Conservation (phyloP, 2,113 vertebrate genomes). For the Cebidichthys violaceus region DNA sequence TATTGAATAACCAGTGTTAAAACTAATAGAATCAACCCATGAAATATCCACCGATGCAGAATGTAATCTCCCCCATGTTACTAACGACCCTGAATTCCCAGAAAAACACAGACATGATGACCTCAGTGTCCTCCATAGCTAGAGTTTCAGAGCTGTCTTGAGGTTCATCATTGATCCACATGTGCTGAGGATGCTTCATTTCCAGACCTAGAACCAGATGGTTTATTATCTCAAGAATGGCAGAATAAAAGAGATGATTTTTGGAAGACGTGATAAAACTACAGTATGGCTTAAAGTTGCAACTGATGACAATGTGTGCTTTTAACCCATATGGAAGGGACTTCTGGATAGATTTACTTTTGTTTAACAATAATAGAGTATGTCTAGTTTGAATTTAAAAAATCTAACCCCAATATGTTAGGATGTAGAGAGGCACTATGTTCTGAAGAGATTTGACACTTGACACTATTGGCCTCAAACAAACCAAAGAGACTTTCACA, state of each 20-base stretch:
- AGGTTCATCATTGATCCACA: neutral
- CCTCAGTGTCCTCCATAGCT: neutral
- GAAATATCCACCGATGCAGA: neutral
- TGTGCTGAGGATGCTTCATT: conserved; percentile 3
- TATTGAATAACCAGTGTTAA: neutral
- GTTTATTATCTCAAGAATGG: neutral
- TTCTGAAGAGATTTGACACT: neutral
- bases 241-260: neutral
- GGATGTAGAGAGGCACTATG: neutral
- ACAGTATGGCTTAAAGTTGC: neutral
- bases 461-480: conserved; percentile 11
- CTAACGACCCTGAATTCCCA: neutral
- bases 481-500: conserved; percentile 25
- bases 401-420: neutral
- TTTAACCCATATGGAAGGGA: neutral
- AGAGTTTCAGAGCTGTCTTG: too few species aligned
- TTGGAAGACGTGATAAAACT: neutral
- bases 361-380: neutral
- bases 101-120: neutral
- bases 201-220: too few species aligned
- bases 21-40: neutral
- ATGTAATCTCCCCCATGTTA: neutral
- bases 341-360: neutral
- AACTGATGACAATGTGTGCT: neutral
- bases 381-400: neutral